Evolutionary conservation across 2,797 vertebrate species (phyloP).

Genomic region (Ispidina picta): DNA sequence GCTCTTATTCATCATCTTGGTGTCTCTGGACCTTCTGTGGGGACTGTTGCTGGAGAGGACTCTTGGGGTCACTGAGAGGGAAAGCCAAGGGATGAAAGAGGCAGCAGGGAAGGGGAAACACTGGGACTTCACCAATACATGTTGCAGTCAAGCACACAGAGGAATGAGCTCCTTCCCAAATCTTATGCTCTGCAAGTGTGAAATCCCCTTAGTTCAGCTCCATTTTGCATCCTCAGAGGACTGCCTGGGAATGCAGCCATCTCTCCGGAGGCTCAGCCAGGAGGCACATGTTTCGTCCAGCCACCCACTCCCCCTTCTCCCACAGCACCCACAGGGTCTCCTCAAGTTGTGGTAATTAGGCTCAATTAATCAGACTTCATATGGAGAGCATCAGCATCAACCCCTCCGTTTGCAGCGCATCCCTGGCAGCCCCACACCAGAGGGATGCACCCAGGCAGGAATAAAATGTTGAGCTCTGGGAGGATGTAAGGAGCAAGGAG

Average conservation of each 20-base stretch:
- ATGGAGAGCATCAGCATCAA: neutral
- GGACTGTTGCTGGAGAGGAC: neutral
- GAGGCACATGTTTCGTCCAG: neutral
- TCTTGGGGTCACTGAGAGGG: neutral
- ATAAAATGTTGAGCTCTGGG: neutral
- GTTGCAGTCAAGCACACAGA: neutral
- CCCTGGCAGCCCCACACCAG: fast-evolving
- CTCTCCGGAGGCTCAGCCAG: neutral
- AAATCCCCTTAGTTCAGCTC: slow-evolving; percentile 48
- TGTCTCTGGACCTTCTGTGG: neutral
- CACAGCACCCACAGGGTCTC: neutral
- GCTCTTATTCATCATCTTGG: neutral
- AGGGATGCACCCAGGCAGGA: neutral
- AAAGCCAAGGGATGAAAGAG: neutral
- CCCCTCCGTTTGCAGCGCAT: neutral
- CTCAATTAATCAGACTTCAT: neutral
- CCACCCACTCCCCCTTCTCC: neutral
- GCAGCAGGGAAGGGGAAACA: neutral
- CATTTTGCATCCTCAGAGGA: neutral
- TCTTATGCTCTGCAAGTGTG: neutral
- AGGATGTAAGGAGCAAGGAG: neutral
- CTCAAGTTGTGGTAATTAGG: neutral
- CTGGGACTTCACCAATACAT: neutral
- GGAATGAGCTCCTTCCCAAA: neutral
- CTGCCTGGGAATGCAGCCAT: neutral